Evolutionary conservation across 1,140 invertebrate species (phyloP), one percentile per base, ranked within the genome.

Genomic region (Drosophila yakuba): DNA sequence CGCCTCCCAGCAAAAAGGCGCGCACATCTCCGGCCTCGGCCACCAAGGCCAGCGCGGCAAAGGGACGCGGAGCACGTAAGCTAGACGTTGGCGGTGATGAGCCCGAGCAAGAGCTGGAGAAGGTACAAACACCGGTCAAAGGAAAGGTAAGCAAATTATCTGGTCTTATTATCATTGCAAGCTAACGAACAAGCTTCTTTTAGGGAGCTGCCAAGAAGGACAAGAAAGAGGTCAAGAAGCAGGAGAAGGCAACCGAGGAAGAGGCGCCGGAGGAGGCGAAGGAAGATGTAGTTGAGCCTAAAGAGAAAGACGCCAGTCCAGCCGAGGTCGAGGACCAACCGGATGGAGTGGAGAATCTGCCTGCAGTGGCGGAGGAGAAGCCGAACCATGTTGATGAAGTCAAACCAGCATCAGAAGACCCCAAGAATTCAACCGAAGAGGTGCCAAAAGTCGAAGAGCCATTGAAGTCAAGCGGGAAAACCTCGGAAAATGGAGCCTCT

Each of bases 1-100:
- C 91, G 61, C 91, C 91, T 39, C 91, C 91, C n/a, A 77, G 52
- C n/a, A 92, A 92, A 75, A 92, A 91, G 57, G 80, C 91, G 44
- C 77, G 86, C 32, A 80, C 75, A 23, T 91, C 90, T 4, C 90
- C 90, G 20, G 67, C 83, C 10, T 68, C 62, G 17, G 48, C 82
- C 0, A 77, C 82, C 1, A 90, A 83, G 41, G 64, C 61, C n/a
- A 76, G 56, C 50, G 77, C 52, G 6, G 73, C 41, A 11, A 80
- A 79, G 23, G 91, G 75, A 12, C 84, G 91, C 14, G 79, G 91
- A 23, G 90, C 90, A n/a, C 83, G 90, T 7, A 91, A 91, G 68
- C 45, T 91, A 44, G 86, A 91, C 39, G 63, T 86, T 23, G 72
- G 78, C 6, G 71, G 54, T 2, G 84, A 79, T 15, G 67, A 72